Conservation (phyloP, 2,888 invertebrate species). For the Nemurella pictetii region DNA sequence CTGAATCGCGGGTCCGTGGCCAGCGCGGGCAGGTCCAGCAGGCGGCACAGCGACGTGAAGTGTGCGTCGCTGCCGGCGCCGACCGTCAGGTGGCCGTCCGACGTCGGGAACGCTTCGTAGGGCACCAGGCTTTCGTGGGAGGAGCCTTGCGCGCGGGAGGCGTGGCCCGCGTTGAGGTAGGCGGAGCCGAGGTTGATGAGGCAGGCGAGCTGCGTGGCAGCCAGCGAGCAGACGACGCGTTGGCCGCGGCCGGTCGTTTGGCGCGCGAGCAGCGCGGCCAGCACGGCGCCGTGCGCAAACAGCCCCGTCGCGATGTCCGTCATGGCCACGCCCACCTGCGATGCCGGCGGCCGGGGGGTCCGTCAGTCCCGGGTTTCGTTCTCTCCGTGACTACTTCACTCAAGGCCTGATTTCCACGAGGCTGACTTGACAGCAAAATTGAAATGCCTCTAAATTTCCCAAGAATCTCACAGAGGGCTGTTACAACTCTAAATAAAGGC, state of each 20-base stretch:
- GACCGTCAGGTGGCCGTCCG: conserved; percentile 76
- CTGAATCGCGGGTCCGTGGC: conserved; percentile 64
- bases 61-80: conserved; percentile 86
- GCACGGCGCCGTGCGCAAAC: conserved; percentile 91
- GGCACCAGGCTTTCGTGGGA: conserved; percentile 94
- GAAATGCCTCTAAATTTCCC: too few species aligned
- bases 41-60: conserved; percentile 71
- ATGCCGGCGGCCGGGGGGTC: background rate
- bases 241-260: conserved; percentile 80
- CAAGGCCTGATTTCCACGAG: too few species aligned
- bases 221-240: conserved; percentile 90
- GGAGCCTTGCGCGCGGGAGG: conserved; percentile 85
- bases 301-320: conserved; percentile 93
- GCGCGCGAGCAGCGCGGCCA: conserved; percentile 84
- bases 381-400: too few species aligned
- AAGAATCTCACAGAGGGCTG: too few species aligned
- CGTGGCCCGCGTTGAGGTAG: conserved; percentile 82
- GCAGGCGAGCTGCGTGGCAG: conserved; percentile 88
- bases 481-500: too few species aligned
- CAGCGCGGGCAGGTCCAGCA: conserved; percentile 65
- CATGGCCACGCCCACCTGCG: conserved; percentile 79
- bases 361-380: too few species aligned
- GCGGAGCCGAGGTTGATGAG: conserved; percentile 88
- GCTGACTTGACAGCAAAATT: too few species aligned
- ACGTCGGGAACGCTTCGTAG: conserved; percentile 85